Percentiles rank a stretch among this genome's conserved stretches.
Conservation (phyloP, 1,140 invertebrate genomes). For the Leptestheria dahalacensis region DNA sequence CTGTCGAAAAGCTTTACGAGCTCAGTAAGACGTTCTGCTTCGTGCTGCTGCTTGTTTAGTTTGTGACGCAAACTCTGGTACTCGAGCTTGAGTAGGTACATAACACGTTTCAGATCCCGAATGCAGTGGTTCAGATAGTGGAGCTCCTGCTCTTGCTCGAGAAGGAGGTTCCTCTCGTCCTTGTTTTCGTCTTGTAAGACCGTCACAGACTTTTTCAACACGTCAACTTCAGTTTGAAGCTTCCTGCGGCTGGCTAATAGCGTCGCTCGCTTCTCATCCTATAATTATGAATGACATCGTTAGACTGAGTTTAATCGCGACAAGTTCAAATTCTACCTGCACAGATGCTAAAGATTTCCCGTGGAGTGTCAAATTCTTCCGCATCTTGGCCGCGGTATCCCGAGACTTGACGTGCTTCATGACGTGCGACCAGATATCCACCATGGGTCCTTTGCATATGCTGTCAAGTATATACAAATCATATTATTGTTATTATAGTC, state of each 20-base stretch:
- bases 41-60: neutral
- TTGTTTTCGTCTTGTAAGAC: neutral
- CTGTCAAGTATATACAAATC: neutral
- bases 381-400: neutral
- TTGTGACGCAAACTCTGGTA: neutral
- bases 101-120: neutral
- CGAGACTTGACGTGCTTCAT: constrained; percentile 5
- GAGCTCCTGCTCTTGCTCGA: neutral
- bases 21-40: neutral
- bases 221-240: neutral
- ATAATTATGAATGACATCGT: neutral
- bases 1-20: too few relatives aligned
- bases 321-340: too few relatives aligned
- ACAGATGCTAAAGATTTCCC: neutral
- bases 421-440: constrained; percentile 10
- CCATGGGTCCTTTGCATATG: constrained; percentile 8
- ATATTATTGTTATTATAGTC: neutral
- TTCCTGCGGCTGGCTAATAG: neutral
- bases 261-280: neutral
- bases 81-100: neutral
- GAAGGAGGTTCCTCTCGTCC: neutral
- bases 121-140: neutral
- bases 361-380: constrained; percentile 8
- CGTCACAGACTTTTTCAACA: neutral
- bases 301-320: too few relatives aligned